A percentile compares a stretch with the other conserved stretches of the same genome.
phyloP scores from a whole-genome alignment of 2,113 vertebrate species.

The Deroptyus accipitrinus region DNA sequence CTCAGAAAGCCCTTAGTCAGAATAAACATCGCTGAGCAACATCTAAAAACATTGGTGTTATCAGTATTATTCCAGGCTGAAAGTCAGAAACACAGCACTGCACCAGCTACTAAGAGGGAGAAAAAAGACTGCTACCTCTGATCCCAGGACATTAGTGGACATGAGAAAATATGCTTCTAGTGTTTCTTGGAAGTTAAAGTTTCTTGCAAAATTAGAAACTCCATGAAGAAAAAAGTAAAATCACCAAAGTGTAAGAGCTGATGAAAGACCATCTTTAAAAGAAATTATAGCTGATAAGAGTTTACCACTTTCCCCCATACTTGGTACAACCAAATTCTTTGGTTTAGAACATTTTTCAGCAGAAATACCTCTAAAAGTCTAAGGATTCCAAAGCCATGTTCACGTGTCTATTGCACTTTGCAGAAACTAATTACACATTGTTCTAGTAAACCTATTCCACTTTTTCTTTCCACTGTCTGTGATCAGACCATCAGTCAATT shows the following conservation, averaged over 20 bases:
- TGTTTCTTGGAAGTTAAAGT: neutral
- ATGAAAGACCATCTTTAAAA: neutral
- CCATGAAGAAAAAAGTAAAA: neutral
- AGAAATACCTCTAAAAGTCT: neutral
- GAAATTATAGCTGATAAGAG: neutral
- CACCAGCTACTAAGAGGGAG: neutral
- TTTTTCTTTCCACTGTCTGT: neutral
- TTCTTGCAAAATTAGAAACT: neutral
- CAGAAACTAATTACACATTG: neutral
- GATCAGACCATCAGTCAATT: neutral
- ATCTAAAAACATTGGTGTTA: too few species aligned
- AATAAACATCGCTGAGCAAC: too few species aligned
- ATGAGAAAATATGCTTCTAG: neutral
- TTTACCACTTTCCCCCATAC: neutral
- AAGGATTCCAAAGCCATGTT: neutral
- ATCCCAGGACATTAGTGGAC: neutral
- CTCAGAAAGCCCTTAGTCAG: too few species aligned
- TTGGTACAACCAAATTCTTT: neutral
- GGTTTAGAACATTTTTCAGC: neutral
- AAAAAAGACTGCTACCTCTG: neutral
- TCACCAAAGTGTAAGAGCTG: neutral
- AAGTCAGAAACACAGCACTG: neutral
- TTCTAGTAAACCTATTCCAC: neutral
- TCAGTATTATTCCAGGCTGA: too few species aligned
- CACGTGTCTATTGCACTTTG: neutral